phyloP scores from a whole-genome alignment of 1,140 invertebrate species.

The Philaenus spumarius region DNA sequence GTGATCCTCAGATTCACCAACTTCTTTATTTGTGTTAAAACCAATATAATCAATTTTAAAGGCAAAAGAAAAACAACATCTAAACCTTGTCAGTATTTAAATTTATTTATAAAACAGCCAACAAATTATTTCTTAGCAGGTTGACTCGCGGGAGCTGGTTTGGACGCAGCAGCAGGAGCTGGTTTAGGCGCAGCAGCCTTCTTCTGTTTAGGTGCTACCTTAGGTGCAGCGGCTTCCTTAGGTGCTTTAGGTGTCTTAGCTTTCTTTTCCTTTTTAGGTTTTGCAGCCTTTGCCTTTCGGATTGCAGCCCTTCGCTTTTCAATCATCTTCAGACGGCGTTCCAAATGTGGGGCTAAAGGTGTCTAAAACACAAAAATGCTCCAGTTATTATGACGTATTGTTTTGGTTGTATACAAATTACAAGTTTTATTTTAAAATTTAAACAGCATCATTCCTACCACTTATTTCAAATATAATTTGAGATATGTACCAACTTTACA shows the following conservation, averaged over 20 bases:
- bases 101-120: constrained; percentile 9
- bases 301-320: constrained; percentile 46
- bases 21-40: no score
- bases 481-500: neutral
- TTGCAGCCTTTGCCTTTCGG: constrained; percentile 42
- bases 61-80: neutral
- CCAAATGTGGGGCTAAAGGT: constrained; percentile 41
- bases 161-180: neutral
- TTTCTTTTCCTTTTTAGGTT: constrained; percentile 47
- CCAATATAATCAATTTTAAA: no score
- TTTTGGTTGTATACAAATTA: neutral
- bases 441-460: neutral
- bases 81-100: neutral
- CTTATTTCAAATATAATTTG: neutral
- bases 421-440: neutral
- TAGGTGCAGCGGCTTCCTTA: constrained; percentile 9
- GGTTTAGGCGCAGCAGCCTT: constrained; percentile 4
- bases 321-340: constrained; percentile 45
- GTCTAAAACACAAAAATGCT: constrained; percentile 42
- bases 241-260: constrained; percentile 33
- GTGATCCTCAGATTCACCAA: no score
- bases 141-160: neutral
- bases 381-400: neutral
- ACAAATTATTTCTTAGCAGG: constrained; percentile 15
- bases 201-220: neutral